Evolutionary conservation across 2,113 vertebrate genomes (phyloP), one percentile per base, ranked within the genome.

Genomic region (Triplophysa rosa): DNA sequence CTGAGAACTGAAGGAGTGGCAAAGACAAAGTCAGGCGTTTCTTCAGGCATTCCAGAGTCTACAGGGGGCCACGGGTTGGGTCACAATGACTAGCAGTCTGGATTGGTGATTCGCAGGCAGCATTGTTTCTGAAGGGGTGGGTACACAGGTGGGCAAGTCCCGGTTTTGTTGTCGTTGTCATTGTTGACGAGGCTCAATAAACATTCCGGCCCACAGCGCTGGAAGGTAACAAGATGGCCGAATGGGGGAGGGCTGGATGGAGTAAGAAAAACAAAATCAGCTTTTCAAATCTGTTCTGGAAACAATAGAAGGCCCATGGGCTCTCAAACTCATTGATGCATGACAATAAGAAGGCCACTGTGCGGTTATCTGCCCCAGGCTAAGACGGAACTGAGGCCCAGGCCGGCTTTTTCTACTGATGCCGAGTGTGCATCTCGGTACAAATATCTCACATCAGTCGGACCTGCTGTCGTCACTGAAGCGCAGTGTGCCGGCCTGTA

Each of bases 61-160:
- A 87, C 87, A 89, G 92, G 92, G 89, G 85, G 65, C 86, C 86
- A 61, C 81, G 86, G 87, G 85, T 83, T 87, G 86, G 86, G 86
- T 79, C 86, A 61, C 81, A 84, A 80, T 82, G 81, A 83, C 77
- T 88, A 85, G 86, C 80, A 89, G 85, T 73, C 72, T 75, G 76
- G 82, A 66, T 23, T 37, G 29, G 26, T 80, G 83, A 89, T 87
- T 87, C 78, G 83, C 84, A 66, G 37, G 78, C 68, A 82, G 84
- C 89, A 91, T 93, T 93, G 90, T 91, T 73, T 89, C 72, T 78
- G 67, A 63, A 84, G 81, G 87, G 90, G 89, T 78, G 86, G 86
- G 80, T 85, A 77, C 89, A 84, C 77, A 82, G 79, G 86, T 69
- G 84, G 88, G 85, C 84, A 87, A 79, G 87, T 87, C 81, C 80